Conservation (phyloP, 2,888 invertebrate genomes). For the Spisula solida region DNA sequence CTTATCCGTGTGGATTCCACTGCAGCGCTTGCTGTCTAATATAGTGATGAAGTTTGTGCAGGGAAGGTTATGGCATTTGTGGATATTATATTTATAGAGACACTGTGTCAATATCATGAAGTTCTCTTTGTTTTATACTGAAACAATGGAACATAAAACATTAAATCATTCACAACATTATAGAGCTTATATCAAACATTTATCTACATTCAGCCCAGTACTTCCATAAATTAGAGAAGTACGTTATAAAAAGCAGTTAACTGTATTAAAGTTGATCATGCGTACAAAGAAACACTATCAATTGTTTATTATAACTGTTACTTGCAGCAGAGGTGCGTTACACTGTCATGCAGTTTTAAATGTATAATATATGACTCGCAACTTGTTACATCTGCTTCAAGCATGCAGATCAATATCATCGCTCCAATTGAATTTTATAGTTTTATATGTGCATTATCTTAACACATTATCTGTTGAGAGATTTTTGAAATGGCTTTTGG, state of each 20-base stretch:
- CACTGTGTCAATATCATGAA: no score
- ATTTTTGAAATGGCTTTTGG: conserved; percentile 18
- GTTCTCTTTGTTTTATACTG: no score
- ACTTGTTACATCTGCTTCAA: neutral
- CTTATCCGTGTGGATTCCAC: no score
- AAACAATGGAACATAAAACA: no score
- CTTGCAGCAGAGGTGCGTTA: neutral
- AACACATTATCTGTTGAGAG: neutral
- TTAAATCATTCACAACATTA: no score
- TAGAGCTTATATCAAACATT: no score
- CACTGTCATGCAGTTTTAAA: conserved; percentile 9
- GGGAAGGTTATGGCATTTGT: no score
- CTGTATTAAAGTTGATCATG: neutral
- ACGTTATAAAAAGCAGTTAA: neutral
- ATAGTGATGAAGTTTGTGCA: no score
- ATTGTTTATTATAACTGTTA: conserved; percentile 10
- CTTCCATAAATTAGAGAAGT: no score
- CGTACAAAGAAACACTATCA: conserved; percentile 3
- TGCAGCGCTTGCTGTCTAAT: no score
- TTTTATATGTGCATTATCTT: conserved; percentile 14
- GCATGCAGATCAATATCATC: neutral
- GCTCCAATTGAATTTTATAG: conserved; percentile 23
- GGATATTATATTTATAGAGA: no score
- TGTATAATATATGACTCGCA: neutral
- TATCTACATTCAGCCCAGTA: no score